These are phyloP conservation scores for Poecilobothrus nobilitatus DNA, from an alignment of 2,888 invertebrate species.

Conservation along the genomic window DNA sequence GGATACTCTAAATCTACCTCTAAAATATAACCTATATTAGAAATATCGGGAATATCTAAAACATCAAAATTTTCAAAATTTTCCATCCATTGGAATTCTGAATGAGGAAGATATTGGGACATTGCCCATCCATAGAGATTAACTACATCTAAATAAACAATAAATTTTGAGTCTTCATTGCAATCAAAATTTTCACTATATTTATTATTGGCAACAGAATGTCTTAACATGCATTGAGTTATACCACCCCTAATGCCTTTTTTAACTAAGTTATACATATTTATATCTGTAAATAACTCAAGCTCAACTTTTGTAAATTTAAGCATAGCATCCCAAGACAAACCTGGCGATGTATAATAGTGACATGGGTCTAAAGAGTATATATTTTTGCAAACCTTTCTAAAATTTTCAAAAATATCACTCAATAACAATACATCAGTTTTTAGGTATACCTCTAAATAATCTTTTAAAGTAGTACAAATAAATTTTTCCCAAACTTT, in stretches of 20 bases:
- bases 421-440: slow-evolving; percentile 29
- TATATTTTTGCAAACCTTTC: slow-evolving; percentile 24
- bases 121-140: no score
- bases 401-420: slow-evolving; percentile 34
- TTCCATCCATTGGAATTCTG: no score
- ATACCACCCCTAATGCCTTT: slow-evolving; percentile 31
- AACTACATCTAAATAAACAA: no score
- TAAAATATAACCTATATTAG: no score
- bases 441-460: slow-evolving; percentile 30
- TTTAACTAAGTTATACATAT: slow-evolving; percentile 32
- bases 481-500: slow-evolving; percentile 28
- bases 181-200: slow-evolving; percentile 31
- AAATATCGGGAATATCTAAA: no score
- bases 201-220: slow-evolving; percentile 35
- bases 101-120: no score
- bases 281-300: slow-evolving; percentile 34
- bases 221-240: no score
- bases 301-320: slow-evolving; percentile 31
- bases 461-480: slow-evolving; percentile 27
- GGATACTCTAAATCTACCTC: no score
- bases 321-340: slow-evolving; percentile 35
- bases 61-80: no score
- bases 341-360: slow-evolving; percentile 33
- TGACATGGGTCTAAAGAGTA: slow-evolving; percentile 32
- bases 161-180: slow-evolving; percentile 13